Evolutionary conservation across 2,888 invertebrate genomes (phyloP).

Genomic region (Euplagia quadripunctaria): DNA sequence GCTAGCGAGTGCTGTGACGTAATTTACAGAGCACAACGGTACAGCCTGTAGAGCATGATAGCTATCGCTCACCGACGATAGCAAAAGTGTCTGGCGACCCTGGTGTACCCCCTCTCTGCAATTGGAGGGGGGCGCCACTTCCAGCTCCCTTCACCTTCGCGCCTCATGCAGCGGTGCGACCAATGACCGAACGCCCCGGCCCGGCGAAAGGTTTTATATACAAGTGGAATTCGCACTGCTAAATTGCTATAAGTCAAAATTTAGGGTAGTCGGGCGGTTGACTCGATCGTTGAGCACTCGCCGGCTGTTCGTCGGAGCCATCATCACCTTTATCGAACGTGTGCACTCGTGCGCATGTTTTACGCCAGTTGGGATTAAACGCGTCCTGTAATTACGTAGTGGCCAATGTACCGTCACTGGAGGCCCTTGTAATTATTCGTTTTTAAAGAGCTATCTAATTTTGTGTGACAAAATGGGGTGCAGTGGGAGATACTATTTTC

Average conservation of each 20-base stretch:
- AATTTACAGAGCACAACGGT: constrained; percentile 67
- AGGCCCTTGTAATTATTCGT: constrained; percentile 66
- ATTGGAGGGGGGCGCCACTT: constrained; percentile 66
- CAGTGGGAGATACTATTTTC: constrained; percentile 84
- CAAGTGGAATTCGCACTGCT: constrained; percentile 88
- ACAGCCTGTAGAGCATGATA: constrained; percentile 69
- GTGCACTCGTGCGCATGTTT: constrained; percentile 61
- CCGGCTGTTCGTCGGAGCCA: constrained; percentile 59
- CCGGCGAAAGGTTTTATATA: constrained; percentile 90
- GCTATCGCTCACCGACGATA: constrained; percentile 76
- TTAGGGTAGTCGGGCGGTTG: constrained; percentile 88
- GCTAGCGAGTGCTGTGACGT: constrained; percentile 63
- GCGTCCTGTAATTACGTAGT: constrained; percentile 54
- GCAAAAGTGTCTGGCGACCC: constrained; percentile 86
- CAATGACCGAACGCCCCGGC: constrained; percentile 84
- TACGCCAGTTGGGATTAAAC: constrained; percentile 63
- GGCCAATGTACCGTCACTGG: constrained; percentile 75
- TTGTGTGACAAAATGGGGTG: constrained; percentile 82
- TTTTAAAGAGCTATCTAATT: constrained; percentile 61
- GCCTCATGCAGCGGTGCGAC: constrained; percentile 75
- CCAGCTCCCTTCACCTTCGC: constrained; percentile 84
- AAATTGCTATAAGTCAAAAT: constrained; percentile 89
- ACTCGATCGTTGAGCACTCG: constrained; percentile 72
- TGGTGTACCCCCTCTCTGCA: constrained; percentile 74
- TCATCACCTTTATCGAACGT: constrained; percentile 34